These are phyloP conservation scores for Maconellicoccus hirsutus DNA, from an alignment of 1,140 invertebrate genomes.

Conservation along the genomic window DNA sequence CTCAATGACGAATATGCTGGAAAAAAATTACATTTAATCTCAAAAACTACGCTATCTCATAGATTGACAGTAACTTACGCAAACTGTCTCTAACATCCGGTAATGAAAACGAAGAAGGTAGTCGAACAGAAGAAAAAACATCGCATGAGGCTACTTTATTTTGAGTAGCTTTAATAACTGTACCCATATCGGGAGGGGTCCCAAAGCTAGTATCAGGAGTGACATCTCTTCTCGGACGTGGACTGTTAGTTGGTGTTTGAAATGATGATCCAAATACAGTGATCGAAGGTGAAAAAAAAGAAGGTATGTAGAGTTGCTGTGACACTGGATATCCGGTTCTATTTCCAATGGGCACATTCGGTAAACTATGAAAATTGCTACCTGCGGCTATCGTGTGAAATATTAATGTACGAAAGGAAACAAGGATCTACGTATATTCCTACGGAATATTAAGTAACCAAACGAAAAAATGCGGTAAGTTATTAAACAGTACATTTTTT, in stretches of 20 bases:
- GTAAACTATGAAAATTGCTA: neutral
- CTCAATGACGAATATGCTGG: slow-evolving; percentile 38
- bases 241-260: slow-evolving; percentile 12
- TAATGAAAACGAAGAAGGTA: neutral
- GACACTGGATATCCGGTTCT: neutral
- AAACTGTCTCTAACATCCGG: neutral
- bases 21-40: neutral
- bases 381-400: neutral
- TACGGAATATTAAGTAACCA: too few species aligned
- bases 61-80: neutral
- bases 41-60: neutral
- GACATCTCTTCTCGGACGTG: neutral
- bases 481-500: too few species aligned
- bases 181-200: slow-evolving; percentile 24
- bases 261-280: neutral
- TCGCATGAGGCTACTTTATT: too few species aligned
- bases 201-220: slow-evolving; percentile 5
- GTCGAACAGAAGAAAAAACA: neutral
- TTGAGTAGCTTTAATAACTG: neutral
- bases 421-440: too few species aligned
- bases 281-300: neutral
- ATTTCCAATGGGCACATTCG: neutral
- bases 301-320: neutral
- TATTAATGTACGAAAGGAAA: too few species aligned
- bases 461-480: too few species aligned